Evolutionary conservation across 2,797 vertebrate genomes (phyloP).

Genomic region (Rallus crepitans): DNA sequence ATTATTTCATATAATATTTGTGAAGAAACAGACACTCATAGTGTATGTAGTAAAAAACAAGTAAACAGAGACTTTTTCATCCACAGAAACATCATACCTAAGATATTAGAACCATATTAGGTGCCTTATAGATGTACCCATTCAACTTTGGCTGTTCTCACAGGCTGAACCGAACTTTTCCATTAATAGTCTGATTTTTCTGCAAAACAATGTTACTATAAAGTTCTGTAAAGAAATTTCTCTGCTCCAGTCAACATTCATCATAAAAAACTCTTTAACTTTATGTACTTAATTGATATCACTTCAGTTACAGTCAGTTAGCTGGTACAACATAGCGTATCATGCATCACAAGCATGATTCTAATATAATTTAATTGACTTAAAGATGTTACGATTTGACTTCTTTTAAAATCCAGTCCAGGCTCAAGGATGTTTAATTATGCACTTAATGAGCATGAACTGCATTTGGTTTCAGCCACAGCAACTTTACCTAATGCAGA

Average conservation of each 20-base stretch:
- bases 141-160: neutral
- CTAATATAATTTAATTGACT: neutral
- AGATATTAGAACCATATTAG: neutral
- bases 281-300: neutral
- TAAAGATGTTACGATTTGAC: neutral
- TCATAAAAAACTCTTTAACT: neutral
- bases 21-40: neutral
- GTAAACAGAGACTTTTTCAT: neutral
- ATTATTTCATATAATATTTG: neutral
- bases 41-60: neutral
- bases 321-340: neutral
- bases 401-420: neutral
- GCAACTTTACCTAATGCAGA: neutral
- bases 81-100: neutral
- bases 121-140: neutral
- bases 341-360: neutral
- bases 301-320: neutral
- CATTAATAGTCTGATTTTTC: neutral
- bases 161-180: neutral
- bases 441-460: neutral
- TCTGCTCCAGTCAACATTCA: neutral
- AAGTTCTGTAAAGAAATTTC: neutral
- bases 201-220: neutral
- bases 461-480: neutral
- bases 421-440: neutral